A percentile compares a stretch with the other conserved stretches of the same genome.
phyloP scores from a whole-genome alignment of 2,113 vertebrate species.

The Microcebus ravelobensis region DNA sequence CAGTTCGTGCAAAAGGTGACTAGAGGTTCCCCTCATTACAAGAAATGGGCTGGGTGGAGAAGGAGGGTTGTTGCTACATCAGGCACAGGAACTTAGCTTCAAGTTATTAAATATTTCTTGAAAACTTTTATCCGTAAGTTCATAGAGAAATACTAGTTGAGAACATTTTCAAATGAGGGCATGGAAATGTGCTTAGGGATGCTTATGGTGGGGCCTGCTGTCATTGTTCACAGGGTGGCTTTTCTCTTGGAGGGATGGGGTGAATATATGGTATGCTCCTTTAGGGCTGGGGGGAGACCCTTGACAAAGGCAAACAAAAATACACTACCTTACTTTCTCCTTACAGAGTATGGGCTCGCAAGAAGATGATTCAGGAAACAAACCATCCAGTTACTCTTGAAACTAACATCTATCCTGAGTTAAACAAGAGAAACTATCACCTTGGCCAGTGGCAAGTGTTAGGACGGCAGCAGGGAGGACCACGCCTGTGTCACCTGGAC shows the following conservation, averaged over 20 bases:
- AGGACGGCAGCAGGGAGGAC: slow-evolving; percentile 83
- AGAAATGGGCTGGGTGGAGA: neutral
- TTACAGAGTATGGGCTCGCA: slow-evolving; percentile 98
- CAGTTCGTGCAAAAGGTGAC: slow-evolving; percentile 99
- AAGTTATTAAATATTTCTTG: neutral
- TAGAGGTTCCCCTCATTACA: neutral
- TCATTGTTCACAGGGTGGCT: no score
- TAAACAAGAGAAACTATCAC: slow-evolving; percentile 77
- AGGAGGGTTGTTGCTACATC: neutral
- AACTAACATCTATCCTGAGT: slow-evolving; percentile 76
- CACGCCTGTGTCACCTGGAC: slow-evolving; percentile 83
- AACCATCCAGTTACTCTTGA: slow-evolving; percentile 99
- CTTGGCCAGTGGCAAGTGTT: slow-evolving; percentile 70
- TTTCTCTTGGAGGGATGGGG: neutral
- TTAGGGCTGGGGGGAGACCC: neutral
- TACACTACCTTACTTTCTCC: slow-evolving; percentile 44
- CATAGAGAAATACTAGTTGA: neutral
- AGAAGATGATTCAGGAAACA: slow-evolving; percentile 99
- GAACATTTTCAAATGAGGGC: neutral
- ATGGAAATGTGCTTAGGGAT: neutral
- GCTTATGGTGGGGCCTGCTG: neutral
- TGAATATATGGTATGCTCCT: neutral
- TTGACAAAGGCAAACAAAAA: neutral
- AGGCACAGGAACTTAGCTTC: neutral
- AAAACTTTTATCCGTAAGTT: neutral